These are phyloP conservation scores for Leptinotarsa juncta DNA, from an alignment of 2,888 invertebrate species.

Conservation along the genomic window DNA sequence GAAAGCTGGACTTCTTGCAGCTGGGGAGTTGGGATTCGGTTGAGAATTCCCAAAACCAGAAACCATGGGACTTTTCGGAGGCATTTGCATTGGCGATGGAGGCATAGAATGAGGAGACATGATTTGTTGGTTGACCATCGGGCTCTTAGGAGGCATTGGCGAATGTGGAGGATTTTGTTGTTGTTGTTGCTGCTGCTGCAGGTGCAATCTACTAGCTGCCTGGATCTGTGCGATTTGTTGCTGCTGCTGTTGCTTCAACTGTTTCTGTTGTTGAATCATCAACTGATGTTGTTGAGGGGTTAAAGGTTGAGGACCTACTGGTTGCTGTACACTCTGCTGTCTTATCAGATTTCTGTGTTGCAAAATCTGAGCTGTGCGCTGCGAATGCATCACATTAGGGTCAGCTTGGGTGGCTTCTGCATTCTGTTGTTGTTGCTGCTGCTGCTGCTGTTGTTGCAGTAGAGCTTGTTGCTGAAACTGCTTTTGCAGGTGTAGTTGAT, in stretches of 20 bases:
- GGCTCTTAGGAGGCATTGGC: slow-evolving; percentile 70
- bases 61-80: slow-evolving; percentile 64
- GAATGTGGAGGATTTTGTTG: slow-evolving; percentile 66
- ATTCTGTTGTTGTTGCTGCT: slow-evolving; percentile 60
- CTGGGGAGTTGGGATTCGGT: slow-evolving; percentile 70
- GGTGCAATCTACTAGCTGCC: slow-evolving; percentile 58
- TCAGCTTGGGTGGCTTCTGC: slow-evolving; percentile 61
- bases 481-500: slow-evolving; percentile 58
- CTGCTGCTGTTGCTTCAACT: slow-evolving; percentile 56
- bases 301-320: slow-evolving; percentile 56
- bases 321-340: slow-evolving; percentile 58
- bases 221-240: slow-evolving; percentile 64
- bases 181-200: slow-evolving; percentile 47
- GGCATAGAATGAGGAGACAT: slow-evolving; percentile 66
- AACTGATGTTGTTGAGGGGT: slow-evolving; percentile 62
- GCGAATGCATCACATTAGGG: slow-evolving; percentile 65
- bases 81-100: slow-evolving; percentile 65
- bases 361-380: slow-evolving; percentile 60
- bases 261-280: slow-evolving; percentile 60
- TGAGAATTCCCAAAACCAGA: slow-evolving; percentile 58
- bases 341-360: slow-evolving; percentile 61
- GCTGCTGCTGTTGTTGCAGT: slow-evolving; percentile 40
- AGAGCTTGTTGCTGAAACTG: slow-evolving; percentile 64
- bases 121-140: slow-evolving; percentile 63
- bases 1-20: slow-evolving; percentile 71